Base-by-base conservation (phyloP, 2,113 vertebrate genomes). In the Engystomops pustulosus region DNA sequence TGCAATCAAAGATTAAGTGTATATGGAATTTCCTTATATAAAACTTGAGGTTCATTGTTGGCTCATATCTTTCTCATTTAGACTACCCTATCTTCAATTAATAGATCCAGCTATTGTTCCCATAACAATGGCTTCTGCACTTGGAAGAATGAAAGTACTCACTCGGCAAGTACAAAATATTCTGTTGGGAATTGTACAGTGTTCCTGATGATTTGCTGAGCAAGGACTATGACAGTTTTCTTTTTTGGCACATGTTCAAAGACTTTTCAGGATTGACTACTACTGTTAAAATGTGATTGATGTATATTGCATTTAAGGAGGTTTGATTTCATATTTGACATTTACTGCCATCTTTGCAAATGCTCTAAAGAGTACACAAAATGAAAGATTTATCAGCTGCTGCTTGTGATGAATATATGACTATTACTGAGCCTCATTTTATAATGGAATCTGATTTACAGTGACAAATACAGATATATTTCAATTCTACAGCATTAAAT, bases 241-340 rank as follows among this genome's bases (percentile, higher is more conserved):
- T 25, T 18, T 78, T 58, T 71, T 82, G 80, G 80, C 68, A 82
- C 47, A 70, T 58, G 34, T 72, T 82, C 80, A 82, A 72, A 83
- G 34, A 83, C 53, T 83, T 74, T 83, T 83, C 25, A 55, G 45
- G 55, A 82, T 60, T 62, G 51, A 82, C 80, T 60, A 62, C 69
- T 44, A 58, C 69, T 74, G 81, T 83, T 83, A 60, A 74, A 45
- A 32, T 11, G 25, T 75, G 69, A 83, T 83, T 83, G 81, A 83
- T 83, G 53, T 60, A 83, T 62, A 83, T 75, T 83, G 38, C 70
- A 83, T 83, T 83, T 44, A 75, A 74, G 70, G 55, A 72, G 36
- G 81, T 74, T 83, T 83, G 81, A 83, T 83, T 83, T 75, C 69
- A 62, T 83, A 74, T 72, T 74, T 83, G 81, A 74, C 81, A 83